phyloP scores from a whole-genome alignment of 2,797 vertebrate genomes.

The Paratrypauchen microcephalus region DNA sequence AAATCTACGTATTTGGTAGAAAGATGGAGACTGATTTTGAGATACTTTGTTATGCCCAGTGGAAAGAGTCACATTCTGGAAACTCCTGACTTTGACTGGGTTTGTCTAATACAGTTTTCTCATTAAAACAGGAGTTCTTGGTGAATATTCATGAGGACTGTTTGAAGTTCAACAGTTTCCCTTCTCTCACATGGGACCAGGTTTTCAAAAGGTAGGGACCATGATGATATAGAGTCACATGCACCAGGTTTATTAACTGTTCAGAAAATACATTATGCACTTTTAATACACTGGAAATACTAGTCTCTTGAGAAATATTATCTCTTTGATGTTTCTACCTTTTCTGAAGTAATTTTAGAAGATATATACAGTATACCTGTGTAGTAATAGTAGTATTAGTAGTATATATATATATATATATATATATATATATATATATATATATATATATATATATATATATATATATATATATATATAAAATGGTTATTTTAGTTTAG shows the following conservation, averaged over 20 bases:
- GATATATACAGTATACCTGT: background rate
- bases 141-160: conserved; percentile 81
- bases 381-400: background rate
- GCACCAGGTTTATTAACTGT: conserved; percentile 53
- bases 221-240: conserved; percentile 73
- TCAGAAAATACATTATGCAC: conserved; percentile 48
- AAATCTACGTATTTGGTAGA: too few relatives aligned
- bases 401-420: too few relatives aligned
- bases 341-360: background rate
- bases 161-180: conserved; percentile 80
- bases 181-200: conserved; percentile 71
- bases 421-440: too few relatives aligned
- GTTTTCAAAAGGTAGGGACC: conserved; percentile 78
- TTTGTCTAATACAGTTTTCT: conserved; percentile 64
- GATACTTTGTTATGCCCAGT: background rate
- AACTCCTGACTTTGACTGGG: conserved; percentile 57
- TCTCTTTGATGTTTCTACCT: conserved; percentile 29
- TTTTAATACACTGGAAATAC: conserved; percentile 21
- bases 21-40: background rate
- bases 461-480: too few relatives aligned
- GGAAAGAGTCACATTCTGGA: conserved; percentile 32
- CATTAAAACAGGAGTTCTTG: conserved; percentile 69
- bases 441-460: too few relatives aligned
- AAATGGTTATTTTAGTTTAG: too few relatives aligned
- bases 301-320: conserved; percentile 18